phyloP scores from a whole-genome alignment of 2,113 vertebrate species.

The Leptobrachium ailaonicum region DNA sequence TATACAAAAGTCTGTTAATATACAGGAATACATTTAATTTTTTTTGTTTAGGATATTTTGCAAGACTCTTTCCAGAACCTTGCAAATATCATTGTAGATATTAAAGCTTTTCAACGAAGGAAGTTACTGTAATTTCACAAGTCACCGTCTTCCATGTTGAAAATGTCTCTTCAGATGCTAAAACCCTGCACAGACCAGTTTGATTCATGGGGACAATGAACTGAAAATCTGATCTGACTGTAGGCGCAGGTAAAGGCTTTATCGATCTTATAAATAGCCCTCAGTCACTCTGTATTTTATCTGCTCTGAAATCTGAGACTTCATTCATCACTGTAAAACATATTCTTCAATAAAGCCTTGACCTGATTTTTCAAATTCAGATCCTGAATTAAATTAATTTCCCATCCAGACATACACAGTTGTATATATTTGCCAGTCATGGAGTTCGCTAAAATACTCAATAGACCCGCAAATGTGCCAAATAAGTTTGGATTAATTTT shows the following conservation, averaged over 20 bases:
- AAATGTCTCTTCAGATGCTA: constrained; percentile 18
- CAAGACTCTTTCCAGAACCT: background rate
- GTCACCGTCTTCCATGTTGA: background rate
- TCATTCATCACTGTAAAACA: constrained; percentile 49
- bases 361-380: constrained; percentile 42
- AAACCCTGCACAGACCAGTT: constrained; percentile 15
- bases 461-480: no score
- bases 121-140: background rate
- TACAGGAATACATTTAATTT: no score
- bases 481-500: no score
- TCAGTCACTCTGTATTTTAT: constrained; percentile 37
- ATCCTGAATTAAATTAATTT: constrained; percentile 37
- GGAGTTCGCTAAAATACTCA: no score
- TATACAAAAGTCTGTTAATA: no score
- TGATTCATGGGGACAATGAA: constrained; percentile 45
- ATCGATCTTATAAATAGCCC: constrained; percentile 44
- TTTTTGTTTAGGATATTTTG: no score
- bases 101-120: background rate
- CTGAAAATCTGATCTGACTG: constrained; percentile 40
- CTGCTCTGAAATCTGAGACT: constrained; percentile 39
- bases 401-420: constrained; percentile 25
- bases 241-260: constrained; percentile 37
- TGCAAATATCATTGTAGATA: background rate
- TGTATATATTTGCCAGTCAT: constrained; percentile 34
- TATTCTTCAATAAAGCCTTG: constrained; percentile 42